Evolutionary conservation across 1,140 invertebrate species (phyloP).

Genomic region (Neodiprion lecontei): DNA sequence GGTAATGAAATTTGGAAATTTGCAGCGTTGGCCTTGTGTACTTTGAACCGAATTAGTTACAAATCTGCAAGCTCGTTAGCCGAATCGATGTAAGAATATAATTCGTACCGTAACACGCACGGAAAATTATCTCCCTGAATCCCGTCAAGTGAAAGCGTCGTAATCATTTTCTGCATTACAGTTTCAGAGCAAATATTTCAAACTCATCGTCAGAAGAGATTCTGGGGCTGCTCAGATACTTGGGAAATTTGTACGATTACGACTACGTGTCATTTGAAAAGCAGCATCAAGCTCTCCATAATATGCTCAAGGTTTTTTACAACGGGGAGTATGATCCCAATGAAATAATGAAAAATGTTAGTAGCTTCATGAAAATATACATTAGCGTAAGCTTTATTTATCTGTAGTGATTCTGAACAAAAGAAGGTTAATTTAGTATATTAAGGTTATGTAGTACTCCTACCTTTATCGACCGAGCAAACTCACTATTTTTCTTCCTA

Average conservation of each 20-base stretch:
- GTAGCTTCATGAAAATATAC: background rate
- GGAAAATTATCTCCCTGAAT: background rate
- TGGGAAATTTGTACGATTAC: background rate
- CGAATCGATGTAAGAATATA: conserved; percentile 38
- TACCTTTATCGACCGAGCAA: too few relatives aligned
- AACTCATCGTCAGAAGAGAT: background rate
- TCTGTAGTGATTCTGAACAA: too few relatives aligned
- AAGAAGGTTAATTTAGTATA: too few relatives aligned
- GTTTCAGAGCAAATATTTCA: background rate
- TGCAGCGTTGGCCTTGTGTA: conserved; percentile 44
- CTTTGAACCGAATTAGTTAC: conserved; percentile 44
- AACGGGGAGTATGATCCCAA: background rate
- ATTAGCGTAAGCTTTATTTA: too few relatives aligned
- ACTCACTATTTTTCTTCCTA: too few relatives aligned
- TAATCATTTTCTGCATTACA: background rate
- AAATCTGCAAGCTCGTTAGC: conserved; percentile 35
- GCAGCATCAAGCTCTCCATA: background rate
- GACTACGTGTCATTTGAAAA: background rate
- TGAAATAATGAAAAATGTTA: background rate
- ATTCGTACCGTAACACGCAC: conserved; percentile 22
- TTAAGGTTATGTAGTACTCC: too few relatives aligned
- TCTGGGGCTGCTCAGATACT: background rate
- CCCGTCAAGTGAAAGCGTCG: background rate
- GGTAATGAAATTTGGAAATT: conserved; percentile 15
- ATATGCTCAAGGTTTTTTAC: background rate